A percentile compares a stretch with the other conserved stretches of the same genome.
Evolutionary conservation across 2,888 invertebrate genomes (phyloP).

Genomic region (Drosophila neonasuta): DNA sequence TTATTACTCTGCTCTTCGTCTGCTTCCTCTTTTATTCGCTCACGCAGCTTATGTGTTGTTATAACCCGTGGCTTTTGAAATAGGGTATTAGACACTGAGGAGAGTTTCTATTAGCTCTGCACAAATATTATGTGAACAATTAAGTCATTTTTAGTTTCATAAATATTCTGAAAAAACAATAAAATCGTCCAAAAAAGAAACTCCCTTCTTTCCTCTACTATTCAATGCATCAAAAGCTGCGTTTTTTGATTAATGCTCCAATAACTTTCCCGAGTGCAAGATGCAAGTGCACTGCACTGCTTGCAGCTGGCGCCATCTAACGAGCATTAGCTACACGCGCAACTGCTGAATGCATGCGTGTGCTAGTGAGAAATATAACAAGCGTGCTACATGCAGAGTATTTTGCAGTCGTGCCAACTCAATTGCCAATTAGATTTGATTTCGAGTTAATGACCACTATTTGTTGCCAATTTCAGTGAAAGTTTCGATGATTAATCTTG

Average conservation of each 20-base stretch:
- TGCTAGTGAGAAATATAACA: not conserved
- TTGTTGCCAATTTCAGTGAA: conserved; percentile 65
- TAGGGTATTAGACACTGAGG: not conserved
- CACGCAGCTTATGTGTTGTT: not conserved
- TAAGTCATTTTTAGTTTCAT: no score
- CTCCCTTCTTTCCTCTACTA: no score
- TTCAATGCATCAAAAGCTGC: not conserved
- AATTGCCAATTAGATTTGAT: conserved; percentile 7
- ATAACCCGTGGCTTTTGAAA: not conserved
- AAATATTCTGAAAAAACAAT: not conserved
- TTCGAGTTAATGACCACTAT: conserved; percentile 60
- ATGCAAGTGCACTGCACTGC: not conserved
- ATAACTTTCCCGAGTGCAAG: not conserved
- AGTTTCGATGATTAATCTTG: conserved; percentile 54
- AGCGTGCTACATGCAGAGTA: not conserved
- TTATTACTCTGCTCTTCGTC: not conserved
- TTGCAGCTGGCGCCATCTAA: conserved; percentile 2
- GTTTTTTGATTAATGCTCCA: no score
- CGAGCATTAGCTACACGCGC: not conserved
- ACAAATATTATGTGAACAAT: not conserved
- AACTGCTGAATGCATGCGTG: not conserved
- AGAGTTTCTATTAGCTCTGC: not conserved
- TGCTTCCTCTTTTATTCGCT: not conserved
- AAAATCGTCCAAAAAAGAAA: not conserved
- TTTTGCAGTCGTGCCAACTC: not conserved